Evolutionary conservation across 1,140 invertebrate species (phyloP).

Genomic region (Papilio machaon): DNA sequence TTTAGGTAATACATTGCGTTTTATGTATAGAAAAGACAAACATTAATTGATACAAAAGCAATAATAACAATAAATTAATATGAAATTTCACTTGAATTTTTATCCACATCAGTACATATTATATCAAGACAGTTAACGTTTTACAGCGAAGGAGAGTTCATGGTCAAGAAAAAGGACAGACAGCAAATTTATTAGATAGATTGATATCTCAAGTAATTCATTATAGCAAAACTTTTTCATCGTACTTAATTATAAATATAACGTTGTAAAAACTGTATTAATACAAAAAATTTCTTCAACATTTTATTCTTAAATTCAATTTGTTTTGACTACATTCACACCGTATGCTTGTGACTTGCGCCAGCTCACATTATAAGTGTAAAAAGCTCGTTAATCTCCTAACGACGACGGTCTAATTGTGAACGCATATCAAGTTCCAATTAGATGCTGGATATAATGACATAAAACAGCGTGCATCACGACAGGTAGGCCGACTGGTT

Average conservation of each 20-base stretch:
- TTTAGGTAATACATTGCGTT: neutral
- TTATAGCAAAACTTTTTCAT: neutral
- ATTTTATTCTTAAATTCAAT: too few species aligned
- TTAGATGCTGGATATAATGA: conserved; percentile 73
- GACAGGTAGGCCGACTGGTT: conserved; percentile 51
- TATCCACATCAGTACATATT: neutral
- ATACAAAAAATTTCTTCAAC: too few species aligned
- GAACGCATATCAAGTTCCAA: conserved; percentile 77
- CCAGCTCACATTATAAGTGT: conserved; percentile 48
- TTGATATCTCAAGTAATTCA: neutral
- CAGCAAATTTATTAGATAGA: conserved; percentile 12
- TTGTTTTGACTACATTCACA: neutral
- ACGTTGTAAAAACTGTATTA: neutral
- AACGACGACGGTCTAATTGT: conserved; percentile 71
- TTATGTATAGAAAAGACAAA: neutral
- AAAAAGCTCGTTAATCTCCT: conserved; percentile 74
- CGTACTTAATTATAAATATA: neutral
- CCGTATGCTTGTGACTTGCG: conserved; percentile 31
- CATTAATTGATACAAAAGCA: neutral
- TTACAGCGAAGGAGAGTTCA: conserved; percentile 28
- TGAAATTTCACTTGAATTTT: too few species aligned
- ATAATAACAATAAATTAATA: neutral
- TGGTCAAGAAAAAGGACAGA: conserved; percentile 22
- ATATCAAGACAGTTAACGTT: conserved; percentile 13
- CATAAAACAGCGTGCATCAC: conserved; percentile 57